These are phyloP conservation scores for Dermolepida albohirtum DNA, from an alignment of 2,888 invertebrate genomes.

Conservation along the genomic window DNA sequence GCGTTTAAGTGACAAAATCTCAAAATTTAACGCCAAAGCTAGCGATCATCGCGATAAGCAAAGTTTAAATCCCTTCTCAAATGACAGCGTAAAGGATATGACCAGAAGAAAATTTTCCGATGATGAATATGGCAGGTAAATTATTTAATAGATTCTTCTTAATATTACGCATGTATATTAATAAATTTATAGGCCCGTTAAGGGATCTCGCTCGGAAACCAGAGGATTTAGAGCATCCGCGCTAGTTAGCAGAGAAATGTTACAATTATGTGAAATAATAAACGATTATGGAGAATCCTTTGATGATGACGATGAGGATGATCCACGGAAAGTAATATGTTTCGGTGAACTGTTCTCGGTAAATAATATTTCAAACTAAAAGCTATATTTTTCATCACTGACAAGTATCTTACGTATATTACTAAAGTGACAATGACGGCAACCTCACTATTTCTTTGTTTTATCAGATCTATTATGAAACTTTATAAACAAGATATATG, in stretches of 20 bases:
- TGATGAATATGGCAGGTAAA: conserved; percentile 89
- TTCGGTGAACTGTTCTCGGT: conserved; percentile 92
- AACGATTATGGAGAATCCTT: conserved; percentile 81
- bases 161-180: conserved; percentile 1
- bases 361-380: conserved; percentile 57
- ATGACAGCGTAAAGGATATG: conserved; percentile 53
- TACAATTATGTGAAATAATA: conserved; percentile 92
- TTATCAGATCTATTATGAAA: neutral
- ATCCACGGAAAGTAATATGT: conserved; percentile 79
- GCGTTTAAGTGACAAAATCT: conserved; percentile 82
- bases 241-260: conserved; percentile 85
- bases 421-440: conserved; percentile 3
- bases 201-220: conserved; percentile 90
- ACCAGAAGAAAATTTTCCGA: conserved; percentile 79
- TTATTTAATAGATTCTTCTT: neutral
- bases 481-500: neutral
- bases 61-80: conserved; percentile 83
- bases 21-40: conserved; percentile 86
- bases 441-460: conserved; percentile 27
- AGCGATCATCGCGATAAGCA: conserved; percentile 82
- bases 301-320: conserved; percentile 64
- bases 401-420: neutral
- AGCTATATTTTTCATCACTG: neutral
- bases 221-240: conserved; percentile 90
- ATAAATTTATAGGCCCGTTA: conserved; percentile 75